Conservation (phyloP, 2,113 vertebrate species). For the Laticauda laticaudata region DNA sequence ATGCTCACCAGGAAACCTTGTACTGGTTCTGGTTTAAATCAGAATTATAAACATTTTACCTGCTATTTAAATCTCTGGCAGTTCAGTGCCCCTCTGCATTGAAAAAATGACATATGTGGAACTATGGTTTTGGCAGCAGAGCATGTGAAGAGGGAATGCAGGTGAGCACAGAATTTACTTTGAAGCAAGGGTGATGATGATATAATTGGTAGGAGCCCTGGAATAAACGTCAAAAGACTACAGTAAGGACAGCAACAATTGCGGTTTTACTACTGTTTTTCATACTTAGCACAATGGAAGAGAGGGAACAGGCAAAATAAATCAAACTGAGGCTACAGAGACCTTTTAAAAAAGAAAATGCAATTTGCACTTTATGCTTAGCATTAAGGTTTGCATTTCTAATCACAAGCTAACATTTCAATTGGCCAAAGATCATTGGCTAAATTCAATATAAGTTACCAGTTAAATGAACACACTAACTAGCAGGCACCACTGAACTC, state of each 20-base stretch:
- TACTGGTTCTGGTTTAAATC: background rate
- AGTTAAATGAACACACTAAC: background rate
- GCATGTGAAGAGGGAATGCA: background rate
- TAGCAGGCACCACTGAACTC: no score
- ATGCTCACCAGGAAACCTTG: background rate
- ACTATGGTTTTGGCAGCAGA: background rate
- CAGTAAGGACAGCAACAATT: background rate
- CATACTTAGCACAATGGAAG: background rate
- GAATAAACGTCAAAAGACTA: background rate
- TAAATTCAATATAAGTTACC: background rate
- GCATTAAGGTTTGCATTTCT: background rate
- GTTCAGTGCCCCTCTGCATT: background rate
- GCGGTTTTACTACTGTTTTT: background rate
- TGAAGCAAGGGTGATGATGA: background rate
- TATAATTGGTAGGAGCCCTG: background rate
- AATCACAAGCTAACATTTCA: background rate
- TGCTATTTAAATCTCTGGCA: background rate
- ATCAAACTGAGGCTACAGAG: background rate
- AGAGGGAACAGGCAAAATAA: background rate
- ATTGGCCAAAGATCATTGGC: background rate
- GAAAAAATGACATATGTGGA: background rate
- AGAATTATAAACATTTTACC: background rate
- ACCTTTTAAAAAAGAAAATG: background rate
- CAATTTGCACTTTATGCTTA: background rate
- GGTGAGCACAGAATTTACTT: background rate